Conservation (phyloP, 1,140 invertebrate genomes). For the Melipona quadrifasciata region DNA sequence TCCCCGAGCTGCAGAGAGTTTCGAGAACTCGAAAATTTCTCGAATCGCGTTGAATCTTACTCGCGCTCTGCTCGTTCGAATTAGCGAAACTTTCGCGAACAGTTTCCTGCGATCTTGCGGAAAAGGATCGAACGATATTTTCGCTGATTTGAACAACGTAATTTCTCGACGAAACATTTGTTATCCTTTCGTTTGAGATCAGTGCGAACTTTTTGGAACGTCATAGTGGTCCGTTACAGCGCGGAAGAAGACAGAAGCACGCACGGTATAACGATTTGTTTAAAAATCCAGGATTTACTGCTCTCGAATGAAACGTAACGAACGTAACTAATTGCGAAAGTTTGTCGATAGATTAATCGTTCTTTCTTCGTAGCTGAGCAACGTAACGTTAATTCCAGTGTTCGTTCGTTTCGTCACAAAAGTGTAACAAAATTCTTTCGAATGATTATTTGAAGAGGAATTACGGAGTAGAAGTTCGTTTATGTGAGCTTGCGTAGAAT, state of each 20-base stretch:
- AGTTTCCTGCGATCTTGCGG: neutral
- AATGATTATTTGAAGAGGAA: neutral
- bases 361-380: no score
- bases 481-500: no score
- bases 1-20: neutral
- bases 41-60: no score
- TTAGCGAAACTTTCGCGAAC: no score
- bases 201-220: no score
- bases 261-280: neutral
- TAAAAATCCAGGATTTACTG: neutral
- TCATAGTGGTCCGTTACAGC: neutral
- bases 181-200: neutral
- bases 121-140: no score
- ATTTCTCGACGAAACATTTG: neutral
- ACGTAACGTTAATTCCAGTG: neutral
- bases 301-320: neutral
- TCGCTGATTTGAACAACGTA: no score
- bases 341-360: neutral
- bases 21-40: neutral
- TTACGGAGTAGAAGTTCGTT: no score
- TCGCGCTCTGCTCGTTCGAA: no score
- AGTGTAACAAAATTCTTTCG: no score
- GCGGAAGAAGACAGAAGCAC: neutral
- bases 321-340: rapidly evolving
- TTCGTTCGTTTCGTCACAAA: no score